Percentiles rank a stretch among this genome's conserved stretches.
Evolutionary conservation across 2,113 vertebrate genomes (phyloP).

Genomic region (Origma solitaria): DNA sequence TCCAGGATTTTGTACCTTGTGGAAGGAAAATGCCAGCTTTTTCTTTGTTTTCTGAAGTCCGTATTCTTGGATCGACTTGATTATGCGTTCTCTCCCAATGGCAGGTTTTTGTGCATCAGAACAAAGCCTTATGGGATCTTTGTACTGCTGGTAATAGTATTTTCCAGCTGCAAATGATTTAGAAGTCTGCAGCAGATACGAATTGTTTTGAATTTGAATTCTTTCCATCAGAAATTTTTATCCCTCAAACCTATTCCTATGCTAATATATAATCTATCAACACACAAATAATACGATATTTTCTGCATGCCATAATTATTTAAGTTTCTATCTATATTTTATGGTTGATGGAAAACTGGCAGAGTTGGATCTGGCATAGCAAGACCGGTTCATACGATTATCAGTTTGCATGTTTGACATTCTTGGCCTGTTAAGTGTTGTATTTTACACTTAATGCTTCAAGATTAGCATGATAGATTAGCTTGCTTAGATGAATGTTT

Average conservation of each 20-base stretch:
- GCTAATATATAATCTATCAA: not conserved
- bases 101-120: not conserved
- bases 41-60: not conserved
- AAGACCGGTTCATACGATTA: not conserved
- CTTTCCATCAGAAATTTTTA: not conserved
- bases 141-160: not conserved
- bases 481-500: not conserved
- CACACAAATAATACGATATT: not conserved
- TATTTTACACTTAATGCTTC: constrained; percentile 27
- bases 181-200: not conserved
- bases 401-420: constrained; percentile 19
- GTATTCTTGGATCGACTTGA: not conserved
- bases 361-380: not conserved
- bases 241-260: not conserved
- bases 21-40: not conserved
- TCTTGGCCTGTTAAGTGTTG: constrained; percentile 11
- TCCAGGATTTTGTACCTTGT: not conserved
- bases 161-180: constrained; percentile 15
- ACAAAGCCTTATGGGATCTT: not conserved
- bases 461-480: constrained; percentile 53
- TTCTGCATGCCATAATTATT: not conserved
- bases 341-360: constrained; percentile 19
- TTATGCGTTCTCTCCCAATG: not conserved
- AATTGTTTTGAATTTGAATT: not conserved
- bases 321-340: not conserved